Evolutionary conservation across 35 echinoderm and acorn worm genomes (phyloP).

Genomic region (Diadema setosum): DNA sequence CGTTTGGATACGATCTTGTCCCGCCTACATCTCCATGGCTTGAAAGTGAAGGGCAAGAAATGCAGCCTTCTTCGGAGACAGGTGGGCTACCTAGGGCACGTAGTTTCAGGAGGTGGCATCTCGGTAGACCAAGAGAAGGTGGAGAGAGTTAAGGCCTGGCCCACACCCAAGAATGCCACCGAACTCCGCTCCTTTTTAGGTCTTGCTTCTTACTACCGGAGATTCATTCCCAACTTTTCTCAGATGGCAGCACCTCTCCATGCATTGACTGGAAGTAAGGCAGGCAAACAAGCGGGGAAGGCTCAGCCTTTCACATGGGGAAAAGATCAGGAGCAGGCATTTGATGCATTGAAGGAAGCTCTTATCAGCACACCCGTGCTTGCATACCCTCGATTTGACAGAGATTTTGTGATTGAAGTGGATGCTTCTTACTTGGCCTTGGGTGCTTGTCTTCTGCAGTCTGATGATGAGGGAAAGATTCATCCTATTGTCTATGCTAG

Average conservation of each 20-base stretch:
- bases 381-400: background rate
- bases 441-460: conserved; percentile 15
- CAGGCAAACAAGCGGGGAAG: background rate
- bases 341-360: background rate
- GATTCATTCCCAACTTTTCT: conserved; percentile 11
- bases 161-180: background rate
- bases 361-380: background rate
- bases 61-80: background rate
- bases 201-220: conserved; percentile 45
- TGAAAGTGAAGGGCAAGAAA: conserved; percentile 45
- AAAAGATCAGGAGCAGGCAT: background rate
- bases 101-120: conserved; percentile 14
- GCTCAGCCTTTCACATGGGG: background rate
- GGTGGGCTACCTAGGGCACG: conserved; percentile 25
- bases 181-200: conserved; percentile 39
- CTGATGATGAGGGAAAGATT: background rate
- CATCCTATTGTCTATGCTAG: conserved; percentile 24
- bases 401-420: background rate
- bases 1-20: conserved; percentile 33
- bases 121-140: conserved; percentile 25
- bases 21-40: background rate
- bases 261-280: background rate
- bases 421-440: background rate
- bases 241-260: background rate
- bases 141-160: conserved; percentile 13